phyloP scores from a whole-genome alignment of 2,797 vertebrate species.

The Triplophysa yarkandensis region DNA sequence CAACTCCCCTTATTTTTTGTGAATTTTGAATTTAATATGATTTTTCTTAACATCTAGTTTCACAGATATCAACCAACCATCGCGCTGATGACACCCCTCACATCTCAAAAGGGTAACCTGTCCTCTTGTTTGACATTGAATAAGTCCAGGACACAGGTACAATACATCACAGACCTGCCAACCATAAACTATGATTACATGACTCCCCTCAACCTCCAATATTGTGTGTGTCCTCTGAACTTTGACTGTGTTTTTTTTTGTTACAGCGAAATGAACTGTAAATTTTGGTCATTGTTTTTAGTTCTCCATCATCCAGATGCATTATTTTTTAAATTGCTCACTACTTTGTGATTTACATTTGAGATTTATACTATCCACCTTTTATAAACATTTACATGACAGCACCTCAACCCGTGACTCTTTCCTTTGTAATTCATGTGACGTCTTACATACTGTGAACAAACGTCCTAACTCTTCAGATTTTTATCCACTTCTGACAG shows the following conservation, averaged over 20 bases:
- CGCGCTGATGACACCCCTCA: constrained; percentile 30
- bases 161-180: constrained; percentile 72
- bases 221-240: constrained; percentile 32
- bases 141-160: constrained; percentile 66
- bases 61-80: constrained; percentile 2
- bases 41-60: too few relatives aligned
- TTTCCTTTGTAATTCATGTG: constrained; percentile 5
- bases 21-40: too few relatives aligned
- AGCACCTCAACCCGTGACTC: background rate
- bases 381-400: constrained; percentile 9
- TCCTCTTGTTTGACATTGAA: constrained; percentile 73
- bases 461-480: constrained; percentile 21
- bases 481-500: constrained; percentile 20
- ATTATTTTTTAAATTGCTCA: constrained; percentile 9
- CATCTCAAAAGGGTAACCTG: constrained; percentile 61
- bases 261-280: constrained; percentile 24
- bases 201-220: constrained; percentile 55
- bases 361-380: constrained; percentile 1
- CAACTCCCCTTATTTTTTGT: too few relatives aligned
- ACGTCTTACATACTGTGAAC: constrained; percentile 23
- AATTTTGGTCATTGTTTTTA: constrained; percentile 4
- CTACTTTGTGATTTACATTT: constrained; percentile 8
- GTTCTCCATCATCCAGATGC: background rate
- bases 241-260: constrained; percentile 32
- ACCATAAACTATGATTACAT: constrained; percentile 68